Conservation (phyloP, 2,888 invertebrate species). For the Phyllotreta striolata region DNA sequence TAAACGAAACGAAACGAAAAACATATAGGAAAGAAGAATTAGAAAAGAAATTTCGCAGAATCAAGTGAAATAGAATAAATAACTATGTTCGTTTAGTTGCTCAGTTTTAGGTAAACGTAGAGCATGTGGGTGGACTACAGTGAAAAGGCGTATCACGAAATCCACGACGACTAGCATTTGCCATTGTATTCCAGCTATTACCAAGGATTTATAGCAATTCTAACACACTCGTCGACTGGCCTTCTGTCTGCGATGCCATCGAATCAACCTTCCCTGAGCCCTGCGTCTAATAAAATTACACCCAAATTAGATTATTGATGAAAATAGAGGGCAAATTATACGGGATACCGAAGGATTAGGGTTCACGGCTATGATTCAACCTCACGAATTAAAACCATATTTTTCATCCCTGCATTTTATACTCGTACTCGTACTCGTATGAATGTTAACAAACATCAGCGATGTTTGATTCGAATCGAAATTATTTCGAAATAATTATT, state of each 20-base stretch:
- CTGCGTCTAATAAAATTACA: slow-evolving; percentile 39
- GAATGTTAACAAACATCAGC: too few relatives aligned
- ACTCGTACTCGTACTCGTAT: too few relatives aligned
- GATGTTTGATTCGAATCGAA: too few relatives aligned
- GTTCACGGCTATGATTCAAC: slow-evolving; percentile 34
- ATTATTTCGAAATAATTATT: too few relatives aligned
- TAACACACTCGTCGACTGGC: slow-evolving; percentile 56
- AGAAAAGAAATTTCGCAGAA: slow-evolving; percentile 4
- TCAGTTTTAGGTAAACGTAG: slow-evolving; percentile 53
- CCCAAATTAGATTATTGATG: slow-evolving; percentile 39
- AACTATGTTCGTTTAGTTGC: slow-evolving; percentile 47
- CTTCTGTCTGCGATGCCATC: slow-evolving; percentile 44
- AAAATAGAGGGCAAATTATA: slow-evolving; percentile 39
- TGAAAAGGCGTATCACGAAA: slow-evolving; percentile 62
- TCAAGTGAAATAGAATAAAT: slow-evolving; percentile 28
- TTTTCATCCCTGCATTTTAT: slow-evolving; percentile 8
- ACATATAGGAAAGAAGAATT: background rate
- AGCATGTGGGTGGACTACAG: slow-evolving; percentile 56
- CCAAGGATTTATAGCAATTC: slow-evolving; percentile 61
- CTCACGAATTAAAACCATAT: slow-evolving; percentile 19
- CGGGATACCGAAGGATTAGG: slow-evolving; percentile 37
- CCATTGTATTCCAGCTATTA: slow-evolving; percentile 62
- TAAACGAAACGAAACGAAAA: too few relatives aligned
- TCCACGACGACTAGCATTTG: slow-evolving; percentile 59
- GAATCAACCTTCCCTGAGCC: slow-evolving; percentile 41